Percentiles rank a stretch among this genome's conserved stretches.
These are phyloP conservation scores for Cyrtonyx montezumae DNA, from an alignment of 2,113 vertebrate species.

Conservation along the genomic window DNA sequence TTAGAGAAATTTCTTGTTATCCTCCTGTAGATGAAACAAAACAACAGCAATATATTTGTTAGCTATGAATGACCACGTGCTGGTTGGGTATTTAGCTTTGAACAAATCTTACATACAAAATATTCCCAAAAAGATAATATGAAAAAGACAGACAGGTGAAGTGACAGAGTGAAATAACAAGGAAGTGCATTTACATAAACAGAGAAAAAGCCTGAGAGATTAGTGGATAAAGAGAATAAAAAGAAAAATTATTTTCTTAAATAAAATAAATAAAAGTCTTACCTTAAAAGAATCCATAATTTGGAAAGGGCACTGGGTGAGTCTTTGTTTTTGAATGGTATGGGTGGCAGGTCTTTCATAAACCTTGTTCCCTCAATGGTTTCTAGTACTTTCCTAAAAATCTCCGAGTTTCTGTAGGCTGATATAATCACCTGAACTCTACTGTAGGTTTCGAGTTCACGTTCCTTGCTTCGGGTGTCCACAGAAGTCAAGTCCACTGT, in stretches of 20 bases:
- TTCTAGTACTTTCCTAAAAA: slow-evolving; percentile 80
- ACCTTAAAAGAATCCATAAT: slow-evolving; percentile 89
- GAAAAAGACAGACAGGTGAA: background rate
- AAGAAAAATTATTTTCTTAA: background rate
- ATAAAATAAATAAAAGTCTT: background rate
- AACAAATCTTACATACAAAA: background rate
- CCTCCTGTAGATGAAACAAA: slow-evolving; percentile 78
- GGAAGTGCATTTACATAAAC: background rate
- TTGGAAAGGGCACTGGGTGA: slow-evolving; percentile 82
- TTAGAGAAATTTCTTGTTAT: slow-evolving; percentile 86
- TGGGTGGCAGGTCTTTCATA: slow-evolving; percentile 73
- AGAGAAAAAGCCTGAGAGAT: background rate
- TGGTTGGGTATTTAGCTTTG: background rate
- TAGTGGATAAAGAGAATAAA: background rate
- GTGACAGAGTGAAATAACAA: background rate
- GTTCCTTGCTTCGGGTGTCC: slow-evolving; percentile 89
- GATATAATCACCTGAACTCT: slow-evolving; percentile 87
- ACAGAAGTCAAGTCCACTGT: slow-evolving; percentile 95
- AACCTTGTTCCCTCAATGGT: slow-evolving; percentile 78
- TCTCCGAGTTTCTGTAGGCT: slow-evolving; percentile 83
- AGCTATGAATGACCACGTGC: background rate
- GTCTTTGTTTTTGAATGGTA: slow-evolving; percentile 94
- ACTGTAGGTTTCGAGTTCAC: slow-evolving; percentile 88
- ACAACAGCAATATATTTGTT: background rate
- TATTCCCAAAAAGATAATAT: background rate